Conservation (phyloP, 2,113 vertebrate species). For the Alligator mississippiensis region DNA sequence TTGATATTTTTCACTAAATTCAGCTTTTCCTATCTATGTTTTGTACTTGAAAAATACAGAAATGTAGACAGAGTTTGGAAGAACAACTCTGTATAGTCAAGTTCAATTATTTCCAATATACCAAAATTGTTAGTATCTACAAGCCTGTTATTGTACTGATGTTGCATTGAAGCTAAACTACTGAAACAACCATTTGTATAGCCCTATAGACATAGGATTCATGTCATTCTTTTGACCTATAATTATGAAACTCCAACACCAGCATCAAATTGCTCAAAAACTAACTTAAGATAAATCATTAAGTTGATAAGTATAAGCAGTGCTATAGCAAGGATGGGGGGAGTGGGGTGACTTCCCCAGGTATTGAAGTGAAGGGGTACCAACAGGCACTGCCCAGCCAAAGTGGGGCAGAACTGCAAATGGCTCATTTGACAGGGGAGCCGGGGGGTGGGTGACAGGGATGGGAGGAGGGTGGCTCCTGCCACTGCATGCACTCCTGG, state of each 20-base stretch:
- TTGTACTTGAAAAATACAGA: slow-evolving; percentile 43
- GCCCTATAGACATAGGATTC: slow-evolving; percentile 45
- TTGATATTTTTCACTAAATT: slow-evolving; percentile 42
- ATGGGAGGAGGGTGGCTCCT: too few relatives aligned
- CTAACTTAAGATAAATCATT: slow-evolving; percentile 55
- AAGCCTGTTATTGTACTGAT: not conserved
- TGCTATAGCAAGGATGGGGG: too few relatives aligned
- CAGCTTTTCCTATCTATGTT: slow-evolving; percentile 30
- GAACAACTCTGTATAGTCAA: not conserved
- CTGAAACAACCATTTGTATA: slow-evolving; percentile 51
- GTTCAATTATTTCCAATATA: not conserved
- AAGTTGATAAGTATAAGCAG: too few relatives aligned
- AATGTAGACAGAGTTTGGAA: not conserved
- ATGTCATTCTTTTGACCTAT: slow-evolving; percentile 57
- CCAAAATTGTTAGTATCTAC: not conserved
- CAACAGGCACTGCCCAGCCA: too few relatives aligned
- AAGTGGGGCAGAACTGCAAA: too few relatives aligned
- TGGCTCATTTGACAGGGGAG: too few relatives aligned
- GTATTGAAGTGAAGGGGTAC: too few relatives aligned
- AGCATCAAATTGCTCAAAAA: slow-evolving; percentile 22
- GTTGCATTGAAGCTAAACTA: not conserved
- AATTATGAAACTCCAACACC: slow-evolving; percentile 57
- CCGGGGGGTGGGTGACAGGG: too few relatives aligned
- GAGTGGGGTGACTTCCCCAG: too few relatives aligned
- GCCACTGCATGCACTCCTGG: too few relatives aligned